Evolutionary conservation across 2,797 vertebrate genomes (phyloP), one percentile per base, ranked within the genome.

Genomic region (Rousettus madagascariensis): DNA sequence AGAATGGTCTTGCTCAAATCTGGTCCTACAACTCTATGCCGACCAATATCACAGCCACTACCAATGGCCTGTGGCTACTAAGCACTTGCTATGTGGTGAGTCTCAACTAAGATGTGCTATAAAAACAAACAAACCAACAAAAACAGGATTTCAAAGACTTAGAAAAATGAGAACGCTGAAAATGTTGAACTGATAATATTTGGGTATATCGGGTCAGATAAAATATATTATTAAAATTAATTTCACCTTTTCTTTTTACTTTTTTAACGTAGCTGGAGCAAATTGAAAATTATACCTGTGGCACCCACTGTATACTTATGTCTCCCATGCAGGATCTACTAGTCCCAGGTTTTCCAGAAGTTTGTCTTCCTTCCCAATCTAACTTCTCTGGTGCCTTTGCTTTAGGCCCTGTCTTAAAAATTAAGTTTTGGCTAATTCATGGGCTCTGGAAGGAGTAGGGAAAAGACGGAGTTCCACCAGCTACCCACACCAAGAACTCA

Each of bases 151-250:
- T 46, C 24, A 53, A 26, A 84, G 10, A 66, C 20, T 46, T 55
- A 49, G 46, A 72, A 30, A 41, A 71, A 55, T n/a, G 12, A 83
- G 63, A 46, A 72, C 20, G 79, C n/a, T 1, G 72, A 17, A 38
- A 53, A 33, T 30, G 57, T 55, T 59, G 49, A 46, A 41, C 72
- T 46, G 51, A 43, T 43, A 28, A 16, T 66, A 36, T 65, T 82
- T 57, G 68, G 79, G 15, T 61, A 38, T 38, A 53, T 41, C 19
- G 33, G n/a, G 28, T 94, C 59, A 77, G 49, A 68, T 77, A 83
- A 66, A 49, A 77, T 68, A 33, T 80, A 63, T 65, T 12, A 83
- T 22, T 33, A 22, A 75, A 61, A 51, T 55, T 71, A 16, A 51
- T 28, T 15, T 74, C 26, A 72, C 38, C 13, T 36, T 55, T 63